These are phyloP conservation scores for Xyrauchen texanus DNA, from an alignment of 2,113 vertebrate genomes.

Conservation along the genomic window DNA sequence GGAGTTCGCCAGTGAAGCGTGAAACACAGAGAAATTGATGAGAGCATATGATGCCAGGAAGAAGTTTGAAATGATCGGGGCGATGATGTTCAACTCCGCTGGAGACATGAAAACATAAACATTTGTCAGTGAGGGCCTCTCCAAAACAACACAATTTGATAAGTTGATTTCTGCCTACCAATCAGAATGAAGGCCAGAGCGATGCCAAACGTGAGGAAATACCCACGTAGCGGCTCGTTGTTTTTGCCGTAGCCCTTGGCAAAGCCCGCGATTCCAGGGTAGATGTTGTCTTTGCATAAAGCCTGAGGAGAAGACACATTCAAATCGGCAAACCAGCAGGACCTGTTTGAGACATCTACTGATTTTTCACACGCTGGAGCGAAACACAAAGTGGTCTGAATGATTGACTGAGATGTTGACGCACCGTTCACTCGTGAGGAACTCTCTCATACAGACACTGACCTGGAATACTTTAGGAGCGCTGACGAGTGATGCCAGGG, in stretches of 20 bases:
- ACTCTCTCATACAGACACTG: constrained; percentile 38
- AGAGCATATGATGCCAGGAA: constrained; percentile 97
- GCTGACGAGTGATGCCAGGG: constrained; percentile 96
- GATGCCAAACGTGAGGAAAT: constrained; percentile 93
- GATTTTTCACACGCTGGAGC: not conserved
- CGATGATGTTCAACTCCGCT: constrained; percentile 93
- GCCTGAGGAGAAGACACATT: constrained; percentile 74
- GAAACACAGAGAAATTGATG: constrained; percentile 99
- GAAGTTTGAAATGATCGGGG: constrained; percentile 98
- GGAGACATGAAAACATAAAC: constrained; percentile 58
- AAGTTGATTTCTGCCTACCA: constrained; percentile 74
- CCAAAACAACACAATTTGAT: not conserved
- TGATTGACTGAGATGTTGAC: too few relatives aligned
- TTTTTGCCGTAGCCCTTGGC: constrained; percentile 97
- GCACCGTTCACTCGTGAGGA: too few relatives aligned
- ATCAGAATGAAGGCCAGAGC: constrained; percentile 96
- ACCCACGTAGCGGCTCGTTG: constrained; percentile 95
- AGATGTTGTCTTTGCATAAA: constrained; percentile 97
- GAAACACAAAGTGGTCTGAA: not conserved
- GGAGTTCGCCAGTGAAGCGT: constrained; percentile 96
- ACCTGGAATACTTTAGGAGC: constrained; percentile 99
- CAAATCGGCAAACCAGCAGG: not conserved
- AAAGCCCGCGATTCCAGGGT: constrained; percentile 90
- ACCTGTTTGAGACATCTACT: not conserved
- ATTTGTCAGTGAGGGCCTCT: not conserved